Evolutionary conservation across 2,888 invertebrate species (phyloP), one percentile per base, ranked within the genome.

Genomic region (Lasioglossum malachurum): DNA sequence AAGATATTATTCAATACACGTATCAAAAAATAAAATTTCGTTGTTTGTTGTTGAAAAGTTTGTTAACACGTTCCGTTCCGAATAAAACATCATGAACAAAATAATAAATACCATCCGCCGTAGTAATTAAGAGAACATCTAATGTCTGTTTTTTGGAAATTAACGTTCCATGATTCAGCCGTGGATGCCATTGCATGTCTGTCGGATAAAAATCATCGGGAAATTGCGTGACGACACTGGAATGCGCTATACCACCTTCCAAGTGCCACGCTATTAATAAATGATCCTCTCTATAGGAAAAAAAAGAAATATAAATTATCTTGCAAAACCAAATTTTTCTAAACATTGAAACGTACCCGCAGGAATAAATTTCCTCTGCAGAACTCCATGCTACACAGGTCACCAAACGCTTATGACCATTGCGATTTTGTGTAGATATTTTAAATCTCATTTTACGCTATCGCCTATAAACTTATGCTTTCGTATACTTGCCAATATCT

Each of bases 371-470:
- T 95, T 99, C 99, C 95, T 99, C 99, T 46, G 98, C 97, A 91
- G 97, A 98, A 95, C 98, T 98, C 99, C 99, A 99, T 90, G 98
- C 98, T 23, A 99, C 97, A 95, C 99, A 98, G 85, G 98, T 97
- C 19, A 98, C 97, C n/a, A 98, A 97, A 92, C 97, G 98, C 86
- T 96, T 96, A 95, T 98, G 97, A 82, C 97, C 97, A 35, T 97
- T 97, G 92, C 97, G 97, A 93, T 97, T 97, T 91, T 97, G 97
- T 86, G 97, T 82, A 35, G 94, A 94, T 92, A 95, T 93, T 91
- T 95, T 95, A n/a, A 95, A 94, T 87, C 92, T 93, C 95, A 95
- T 95, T 79, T 74, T 78, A 57, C 2, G 10, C 5, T 67, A 41
- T 75, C 46, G 41, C 78, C 53, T 75, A 12, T 67, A 14, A 46